A percentile compares a stretch with the other conserved stretches of the same genome.
These are phyloP conservation scores for Dendrolimus kikuchii DNA, from an alignment of 1,140 invertebrate species.

Conservation along the genomic window DNA sequence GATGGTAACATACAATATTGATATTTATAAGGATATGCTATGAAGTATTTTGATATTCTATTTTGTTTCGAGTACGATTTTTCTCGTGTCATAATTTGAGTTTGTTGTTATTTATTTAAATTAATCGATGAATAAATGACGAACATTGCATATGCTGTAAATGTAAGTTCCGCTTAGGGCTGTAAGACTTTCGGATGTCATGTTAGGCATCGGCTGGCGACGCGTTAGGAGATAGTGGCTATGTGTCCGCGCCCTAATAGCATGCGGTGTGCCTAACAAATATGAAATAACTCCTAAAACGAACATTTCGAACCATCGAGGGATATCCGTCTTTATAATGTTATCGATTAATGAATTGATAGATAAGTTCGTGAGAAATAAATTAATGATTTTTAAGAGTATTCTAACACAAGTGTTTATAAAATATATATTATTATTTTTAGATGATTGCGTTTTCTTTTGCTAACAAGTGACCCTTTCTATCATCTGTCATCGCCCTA, in stretches of 20 bases:
- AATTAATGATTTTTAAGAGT: conserved; percentile 71
- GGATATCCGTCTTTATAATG: conserved; percentile 57
- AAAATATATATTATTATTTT: conserved; percentile 73
- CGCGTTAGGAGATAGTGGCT: background rate
- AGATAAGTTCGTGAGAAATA: conserved; percentile 69
- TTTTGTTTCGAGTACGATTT: conserved; percentile 52
- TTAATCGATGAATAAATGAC: conserved; percentile 48
- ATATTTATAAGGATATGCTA: conserved; percentile 64
- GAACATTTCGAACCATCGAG: conserved; percentile 7
- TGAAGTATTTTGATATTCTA: conserved; percentile 56
- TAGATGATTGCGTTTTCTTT: conserved; percentile 59
- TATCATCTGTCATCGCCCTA: conserved; percentile 15
- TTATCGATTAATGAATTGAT: conserved; percentile 63
- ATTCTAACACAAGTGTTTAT: conserved; percentile 73
- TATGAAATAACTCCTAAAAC: background rate
- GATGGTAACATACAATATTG: conserved; percentile 59
- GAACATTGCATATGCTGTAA: conserved; percentile 22
- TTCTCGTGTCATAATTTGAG: conserved; percentile 60
- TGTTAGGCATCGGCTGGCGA: background rate
- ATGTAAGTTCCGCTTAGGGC: conserved; percentile 5
- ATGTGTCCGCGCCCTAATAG: background rate
- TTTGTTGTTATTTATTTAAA: conserved; percentile 62
- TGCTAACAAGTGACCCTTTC: conserved; percentile 42
- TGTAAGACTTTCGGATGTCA: conserved; percentile 1
- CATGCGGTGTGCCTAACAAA: no score